Conservation (phyloP, 30 jellyfish, hydroid and myxozoan species). For the Clytia hemisphaerica region DNA sequence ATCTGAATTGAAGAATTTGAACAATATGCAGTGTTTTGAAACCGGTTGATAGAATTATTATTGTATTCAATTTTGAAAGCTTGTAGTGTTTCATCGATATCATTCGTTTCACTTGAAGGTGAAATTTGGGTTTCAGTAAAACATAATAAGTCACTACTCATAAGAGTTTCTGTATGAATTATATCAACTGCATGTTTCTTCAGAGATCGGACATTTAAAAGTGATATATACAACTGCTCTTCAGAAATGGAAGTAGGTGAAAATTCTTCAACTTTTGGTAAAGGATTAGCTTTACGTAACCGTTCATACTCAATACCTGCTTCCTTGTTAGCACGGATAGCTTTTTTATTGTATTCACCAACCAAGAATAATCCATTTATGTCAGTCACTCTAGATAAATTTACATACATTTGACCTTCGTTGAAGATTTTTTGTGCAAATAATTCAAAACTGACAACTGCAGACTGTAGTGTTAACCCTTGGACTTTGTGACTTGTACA, state of each 20-base stretch:
- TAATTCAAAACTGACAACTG: conserved; percentile 4
- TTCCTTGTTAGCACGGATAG: neutral
- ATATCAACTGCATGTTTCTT: conserved; percentile 8
- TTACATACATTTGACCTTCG: conserved; percentile 6
- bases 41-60: no score
- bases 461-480: neutral
- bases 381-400: neutral
- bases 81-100: no score
- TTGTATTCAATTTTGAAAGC: neutral
- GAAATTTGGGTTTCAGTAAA: conserved; percentile 9
- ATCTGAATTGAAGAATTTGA: no score
- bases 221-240: no score
- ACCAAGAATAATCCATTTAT: neutral
- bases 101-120: neutral
- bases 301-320: conserved; percentile 2
- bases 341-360: neutral
- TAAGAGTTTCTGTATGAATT: neutral
- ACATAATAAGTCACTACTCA: neutral
- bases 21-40: conserved; percentile 6
- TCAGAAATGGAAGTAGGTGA: no score
- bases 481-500: conserved; percentile 1
- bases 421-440: neutral
- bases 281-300: no score
- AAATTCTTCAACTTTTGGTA: no score
- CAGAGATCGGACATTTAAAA: conserved; percentile 1